Evolutionary conservation across 2,113 vertebrate genomes (phyloP).

Genomic region (Pomatorhinus ruficollis): DNA sequence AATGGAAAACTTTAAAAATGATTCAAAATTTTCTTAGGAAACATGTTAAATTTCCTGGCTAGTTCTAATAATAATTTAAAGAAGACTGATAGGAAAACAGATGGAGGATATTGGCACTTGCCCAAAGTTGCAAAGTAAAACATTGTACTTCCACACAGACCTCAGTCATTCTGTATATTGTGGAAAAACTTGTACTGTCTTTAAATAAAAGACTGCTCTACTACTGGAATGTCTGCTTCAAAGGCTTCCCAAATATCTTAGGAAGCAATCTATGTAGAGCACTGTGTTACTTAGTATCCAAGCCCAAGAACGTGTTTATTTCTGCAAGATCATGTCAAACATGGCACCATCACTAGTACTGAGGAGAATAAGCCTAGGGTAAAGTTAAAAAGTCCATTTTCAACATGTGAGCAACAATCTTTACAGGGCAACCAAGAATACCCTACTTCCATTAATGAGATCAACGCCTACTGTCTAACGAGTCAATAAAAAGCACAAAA

Average conservation of each 20-base stretch:
- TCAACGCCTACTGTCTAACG: not conserved
- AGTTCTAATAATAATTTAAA: not conserved
- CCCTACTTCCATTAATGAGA: not conserved
- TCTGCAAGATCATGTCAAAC: not conserved
- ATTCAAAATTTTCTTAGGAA: not conserved
- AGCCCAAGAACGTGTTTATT: not conserved
- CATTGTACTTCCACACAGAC: not conserved
- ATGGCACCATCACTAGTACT: not conserved
- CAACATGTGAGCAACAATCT: rapidly evolving
- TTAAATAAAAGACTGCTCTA: not conserved
- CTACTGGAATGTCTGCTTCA: not conserved
- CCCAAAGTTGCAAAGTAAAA: not conserved
- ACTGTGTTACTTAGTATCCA: not conserved
- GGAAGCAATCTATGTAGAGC: not conserved
- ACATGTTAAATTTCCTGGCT: rapidly evolving
- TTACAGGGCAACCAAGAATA: not conserved
- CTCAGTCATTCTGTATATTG: not conserved
- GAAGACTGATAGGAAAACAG: not conserved
- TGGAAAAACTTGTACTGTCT: not conserved
- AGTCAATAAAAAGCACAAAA: not conserved
- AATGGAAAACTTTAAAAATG: not conserved
- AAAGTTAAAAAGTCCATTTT: not conserved
- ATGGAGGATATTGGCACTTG: not conserved
- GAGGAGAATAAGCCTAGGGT: not conserved
- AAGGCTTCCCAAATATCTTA: not conserved